Percentiles rank a stretch among this genome's conserved stretches.
These are phyloP conservation scores for Emydoidea blandingii DNA, from an alignment of 2,797 vertebrate species.

Conservation along the genomic window DNA sequence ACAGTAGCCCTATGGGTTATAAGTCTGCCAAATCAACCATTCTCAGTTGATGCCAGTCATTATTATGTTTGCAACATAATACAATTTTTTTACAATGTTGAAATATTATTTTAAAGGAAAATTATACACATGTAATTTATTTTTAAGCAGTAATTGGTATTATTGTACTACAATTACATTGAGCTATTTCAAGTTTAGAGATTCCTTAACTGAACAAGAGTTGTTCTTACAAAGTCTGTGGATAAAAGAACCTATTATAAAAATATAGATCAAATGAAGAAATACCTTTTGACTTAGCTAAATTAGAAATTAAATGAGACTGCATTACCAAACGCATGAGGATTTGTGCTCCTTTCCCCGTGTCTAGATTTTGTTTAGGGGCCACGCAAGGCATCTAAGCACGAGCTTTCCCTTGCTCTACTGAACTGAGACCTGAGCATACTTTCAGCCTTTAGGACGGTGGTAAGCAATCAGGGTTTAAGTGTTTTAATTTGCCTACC, in stretches of 20 bases:
- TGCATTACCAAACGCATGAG: no score
- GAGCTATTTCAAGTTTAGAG: not conserved
- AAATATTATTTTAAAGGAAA: not conserved
- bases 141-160: not conserved
- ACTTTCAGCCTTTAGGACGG: not conserved
- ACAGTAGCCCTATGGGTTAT: not conserved
- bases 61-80: rapidly evolving
- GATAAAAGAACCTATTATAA: not conserved
- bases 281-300: not conserved
- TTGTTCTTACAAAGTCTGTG: not conserved
- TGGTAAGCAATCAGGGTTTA: not conserved
- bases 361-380: not conserved
- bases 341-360: no score
- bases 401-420: not conserved
- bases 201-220: not conserved
- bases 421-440: not conserved
- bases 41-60: rapidly evolving
- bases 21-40: not conserved
- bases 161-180: not conserved
- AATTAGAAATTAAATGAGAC: not conserved
- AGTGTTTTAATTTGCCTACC: not conserved
- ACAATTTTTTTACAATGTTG: not conserved
- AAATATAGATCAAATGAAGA: not conserved
- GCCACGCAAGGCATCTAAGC: rapidly evolving
- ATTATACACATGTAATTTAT: not conserved